These are phyloP conservation scores for Cheirogaleus medius DNA, from an alignment of 2,113 vertebrate species.

Conservation along the genomic window DNA sequence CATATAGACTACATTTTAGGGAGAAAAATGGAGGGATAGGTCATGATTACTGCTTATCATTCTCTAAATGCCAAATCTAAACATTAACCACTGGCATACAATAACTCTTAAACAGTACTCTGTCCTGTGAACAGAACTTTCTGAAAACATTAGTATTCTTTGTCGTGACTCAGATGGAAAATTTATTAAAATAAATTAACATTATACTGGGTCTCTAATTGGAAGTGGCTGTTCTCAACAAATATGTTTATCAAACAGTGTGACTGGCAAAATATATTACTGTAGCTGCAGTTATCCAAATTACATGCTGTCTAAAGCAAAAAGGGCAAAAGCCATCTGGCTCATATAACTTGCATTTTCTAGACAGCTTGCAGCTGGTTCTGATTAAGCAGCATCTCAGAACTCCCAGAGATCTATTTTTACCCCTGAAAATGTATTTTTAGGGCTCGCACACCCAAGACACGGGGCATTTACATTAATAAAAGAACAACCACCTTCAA, in stretches of 20 bases:
- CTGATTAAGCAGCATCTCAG: conserved; percentile 89
- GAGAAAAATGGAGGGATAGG: not conserved
- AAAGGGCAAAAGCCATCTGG: conserved; percentile 91
- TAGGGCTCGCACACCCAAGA: conserved; percentile 85
- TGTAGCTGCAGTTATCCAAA: conserved; percentile 87
- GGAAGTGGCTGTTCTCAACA: conserved; percentile 85
- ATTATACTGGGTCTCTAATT: conserved; percentile 85
- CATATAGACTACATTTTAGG: not conserved
- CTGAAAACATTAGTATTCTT: conserved; percentile 64
- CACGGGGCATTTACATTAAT: conserved; percentile 87
- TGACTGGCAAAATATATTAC: conserved; percentile 87
- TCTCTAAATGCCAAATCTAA: conserved; percentile 1
- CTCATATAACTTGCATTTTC: conserved; percentile 88
- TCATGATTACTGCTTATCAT: not conserved
- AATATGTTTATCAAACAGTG: conserved; percentile 90
- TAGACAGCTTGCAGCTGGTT: conserved; percentile 91
- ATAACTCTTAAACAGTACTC: not conserved
- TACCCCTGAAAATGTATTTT: conserved; percentile 86
- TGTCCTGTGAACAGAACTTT: conserved; percentile 63
- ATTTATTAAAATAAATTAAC: conserved; percentile 88
- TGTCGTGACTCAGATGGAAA: conserved; percentile 65
- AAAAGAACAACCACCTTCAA: conserved; percentile 85
- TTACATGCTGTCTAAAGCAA: conserved; percentile 87
- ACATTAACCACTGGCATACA: not conserved
- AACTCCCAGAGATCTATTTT: conserved; percentile 87